Evolutionary conservation across 2,113 vertebrate species (phyloP).

Genomic region (Dissostichus mawsoni): DNA sequence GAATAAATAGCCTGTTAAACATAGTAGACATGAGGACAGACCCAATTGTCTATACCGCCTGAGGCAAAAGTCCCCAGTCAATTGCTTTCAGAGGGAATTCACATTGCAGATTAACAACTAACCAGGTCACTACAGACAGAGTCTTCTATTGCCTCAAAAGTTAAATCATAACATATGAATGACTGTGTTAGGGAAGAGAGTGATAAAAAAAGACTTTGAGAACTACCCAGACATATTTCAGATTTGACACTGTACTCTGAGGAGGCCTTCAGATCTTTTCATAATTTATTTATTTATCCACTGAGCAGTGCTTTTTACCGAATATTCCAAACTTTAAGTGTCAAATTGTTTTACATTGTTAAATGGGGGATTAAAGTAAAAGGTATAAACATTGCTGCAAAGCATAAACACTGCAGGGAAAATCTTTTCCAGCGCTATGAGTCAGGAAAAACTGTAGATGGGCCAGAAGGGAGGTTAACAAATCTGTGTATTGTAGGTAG

Average conservation of each 20-base stretch:
- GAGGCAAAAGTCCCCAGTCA: constrained; percentile 85
- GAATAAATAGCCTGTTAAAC: constrained; percentile 64
- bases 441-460: constrained; percentile 36
- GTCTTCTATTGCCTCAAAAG: constrained; percentile 16
- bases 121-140: constrained; percentile 75
- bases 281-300: constrained; percentile 42
- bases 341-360: constrained; percentile 1
- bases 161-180: constrained; percentile 49
- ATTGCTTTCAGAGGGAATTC: constrained; percentile 84
- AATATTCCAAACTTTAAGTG: constrained; percentile 17
- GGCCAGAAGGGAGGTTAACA: constrained; percentile 45
- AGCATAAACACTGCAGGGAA: constrained; percentile 27
- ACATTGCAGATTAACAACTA: constrained; percentile 85
- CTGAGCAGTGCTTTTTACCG: constrained; percentile 10
- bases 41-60: constrained; percentile 84
- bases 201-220: constrained; percentile 10
- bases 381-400: constrained; percentile 16
- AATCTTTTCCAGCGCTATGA: constrained; percentile 32
- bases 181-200: background rate
- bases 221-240: constrained; percentile 17
- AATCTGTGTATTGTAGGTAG: constrained; percentile 49
- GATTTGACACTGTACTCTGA: constrained; percentile 14
- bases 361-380: background rate
- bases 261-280: constrained; percentile 41
- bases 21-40: constrained; percentile 79